A percentile compares a stretch with the other conserved stretches of the same genome.
Conservation (phyloP, 2,113 vertebrate genomes). For the Tachycineta bicolor region DNA sequence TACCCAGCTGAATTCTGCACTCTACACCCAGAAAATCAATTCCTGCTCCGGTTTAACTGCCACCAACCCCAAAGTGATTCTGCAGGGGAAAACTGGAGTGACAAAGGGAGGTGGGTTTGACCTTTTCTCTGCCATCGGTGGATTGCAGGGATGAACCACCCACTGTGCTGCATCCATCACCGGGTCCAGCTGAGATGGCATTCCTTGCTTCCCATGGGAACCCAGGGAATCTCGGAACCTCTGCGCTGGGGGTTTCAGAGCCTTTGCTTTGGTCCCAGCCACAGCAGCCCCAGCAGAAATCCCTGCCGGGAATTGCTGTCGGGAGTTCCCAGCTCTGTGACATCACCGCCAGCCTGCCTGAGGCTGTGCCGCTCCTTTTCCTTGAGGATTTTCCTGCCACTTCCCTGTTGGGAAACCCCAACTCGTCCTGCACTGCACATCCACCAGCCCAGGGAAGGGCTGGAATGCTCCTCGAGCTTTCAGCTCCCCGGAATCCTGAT, state of each 20-base stretch:
- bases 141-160: rapidly evolving
- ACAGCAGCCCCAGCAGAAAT: background rate
- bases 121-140: background rate
- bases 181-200: rapidly evolving
- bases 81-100: background rate
- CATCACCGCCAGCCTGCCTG: background rate
- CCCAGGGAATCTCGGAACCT: background rate
- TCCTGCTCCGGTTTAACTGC: background rate
- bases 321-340: background rate
- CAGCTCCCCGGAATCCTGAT: background rate
- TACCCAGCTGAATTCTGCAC: background rate
- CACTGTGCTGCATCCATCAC: background rate
- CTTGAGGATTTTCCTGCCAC: background rate
- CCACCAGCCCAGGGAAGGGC: background rate
- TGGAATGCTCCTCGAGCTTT: background rate
- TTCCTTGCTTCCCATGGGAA: background rate
- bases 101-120: background rate
- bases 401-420: background rate
- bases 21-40: background rate
- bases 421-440: background rate
- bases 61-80: background rate
- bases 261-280: background rate
- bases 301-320: background rate
- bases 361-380: background rate
- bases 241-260: background rate